Evolutionary conservation across 2,113 vertebrate genomes (phyloP), one percentile per base, ranked within the genome.

Genomic region (Brevimyrus niger): DNA sequence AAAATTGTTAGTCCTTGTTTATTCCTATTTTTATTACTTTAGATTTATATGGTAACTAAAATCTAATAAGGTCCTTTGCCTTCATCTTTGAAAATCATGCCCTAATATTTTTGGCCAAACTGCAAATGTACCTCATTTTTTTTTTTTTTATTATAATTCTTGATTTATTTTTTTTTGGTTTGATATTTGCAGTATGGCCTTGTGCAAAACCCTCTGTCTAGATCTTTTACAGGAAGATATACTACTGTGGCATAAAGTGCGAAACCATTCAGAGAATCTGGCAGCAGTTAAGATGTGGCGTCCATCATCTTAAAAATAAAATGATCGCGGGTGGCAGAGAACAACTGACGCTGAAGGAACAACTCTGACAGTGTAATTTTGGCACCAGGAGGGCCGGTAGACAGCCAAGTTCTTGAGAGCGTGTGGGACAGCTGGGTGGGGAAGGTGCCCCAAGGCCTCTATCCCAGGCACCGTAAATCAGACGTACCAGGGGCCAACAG

Each of bases 401-500:
- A 87, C 94, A 95, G 90, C 95, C 95, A 73, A 90, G 91, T 88
- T 97, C 95, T 88, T 83, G 76, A 84, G 90, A 93, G 69, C 91
- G 94, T 73, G 92, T 96, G 53, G 93, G 94, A 92, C 92, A 95
- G 90, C 92, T 87, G 87, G 55, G 21, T 11, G 93, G 90, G 90
- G 53, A 87, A 7, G 90, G 91, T 82, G 11, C 50, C 90, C 92
- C 50, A 58, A 92, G 83, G 92, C 87, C 89, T 90, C 88, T 10
- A 88, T 53, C 85, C 82, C 87, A 46, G 89, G 55, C 19, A 58
- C 82, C 82, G 55, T 92, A 89, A 96, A 96, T 87, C 88, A 92
- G 91, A 92, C 89, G 69, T 96, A 95, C 93, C 94, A 94, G 93
- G 93, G 92, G 21, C 48, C 9, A 95, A 95, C 89, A 94, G 92